Percentiles rank a stretch among this genome's conserved stretches.
Conservation (phyloP, 1,140 invertebrate genomes). For the Drosophila tristis region DNA sequence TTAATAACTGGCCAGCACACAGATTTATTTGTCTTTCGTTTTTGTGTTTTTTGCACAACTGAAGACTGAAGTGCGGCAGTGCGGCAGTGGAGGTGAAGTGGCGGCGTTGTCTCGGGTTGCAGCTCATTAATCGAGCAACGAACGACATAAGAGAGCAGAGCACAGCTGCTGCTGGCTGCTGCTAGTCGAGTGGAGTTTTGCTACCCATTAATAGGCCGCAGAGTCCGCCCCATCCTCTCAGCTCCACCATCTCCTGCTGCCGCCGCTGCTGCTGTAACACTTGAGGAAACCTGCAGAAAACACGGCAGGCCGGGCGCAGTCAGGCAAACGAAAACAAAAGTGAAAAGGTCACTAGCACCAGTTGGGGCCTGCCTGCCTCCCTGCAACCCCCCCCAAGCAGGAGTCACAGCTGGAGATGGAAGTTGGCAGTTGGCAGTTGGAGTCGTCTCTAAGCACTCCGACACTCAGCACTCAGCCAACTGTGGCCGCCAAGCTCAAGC, state of each 20-base stretch:
- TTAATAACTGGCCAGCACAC: conserved; percentile 58
- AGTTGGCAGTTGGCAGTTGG: conserved; percentile 34
- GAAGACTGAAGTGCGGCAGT: conserved; percentile 1
- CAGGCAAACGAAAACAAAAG: conserved; percentile 77
- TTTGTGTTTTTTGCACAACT: conserved; percentile 55
- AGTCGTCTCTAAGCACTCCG: conserved; percentile 38
- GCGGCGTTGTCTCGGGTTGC: conserved; percentile 49
- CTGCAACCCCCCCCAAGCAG: conserved; percentile 36
- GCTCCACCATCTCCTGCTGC: not conserved
- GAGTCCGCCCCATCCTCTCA: conserved; percentile 30
- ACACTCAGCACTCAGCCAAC: conserved; percentile 69
- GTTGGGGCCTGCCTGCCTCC: conserved; percentile 19
- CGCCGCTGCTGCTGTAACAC: conserved; percentile 50
- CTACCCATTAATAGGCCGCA: conserved; percentile 47
- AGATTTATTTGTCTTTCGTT: not conserved
- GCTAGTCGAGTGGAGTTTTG: conserved; percentile 3
- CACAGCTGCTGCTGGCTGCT: conserved; percentile 18
- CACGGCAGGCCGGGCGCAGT: conserved; percentile 37
- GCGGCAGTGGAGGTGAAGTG: conserved; percentile 42
- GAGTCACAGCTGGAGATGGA: conserved; percentile 16
- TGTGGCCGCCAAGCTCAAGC: conserved; percentile 71
- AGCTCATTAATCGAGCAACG: conserved; percentile 76
- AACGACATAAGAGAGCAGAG: conserved; percentile 24
- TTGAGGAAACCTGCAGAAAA: conserved; percentile 54
- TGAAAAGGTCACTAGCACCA: conserved; percentile 75